Conservation (phyloP, 2,797 vertebrate species). For the Sebastes taczanowskii region DNA sequence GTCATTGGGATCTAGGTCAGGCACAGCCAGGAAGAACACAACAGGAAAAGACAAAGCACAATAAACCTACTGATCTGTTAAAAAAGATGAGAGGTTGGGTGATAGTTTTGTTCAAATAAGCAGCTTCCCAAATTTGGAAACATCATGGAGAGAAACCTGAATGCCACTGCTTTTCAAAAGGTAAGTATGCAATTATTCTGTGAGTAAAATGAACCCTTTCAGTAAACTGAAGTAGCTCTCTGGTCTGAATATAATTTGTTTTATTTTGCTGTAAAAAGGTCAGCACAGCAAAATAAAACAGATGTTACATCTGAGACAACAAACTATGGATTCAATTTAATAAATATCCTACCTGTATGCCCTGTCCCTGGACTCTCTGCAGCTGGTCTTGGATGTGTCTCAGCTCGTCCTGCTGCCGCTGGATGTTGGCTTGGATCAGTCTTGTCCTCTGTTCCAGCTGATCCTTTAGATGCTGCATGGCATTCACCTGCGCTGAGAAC, state of each 20-base stretch:
- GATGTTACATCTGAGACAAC: background rate
- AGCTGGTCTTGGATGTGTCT: conserved; percentile 90
- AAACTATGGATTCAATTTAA: background rate
- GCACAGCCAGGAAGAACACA: conserved; percentile 12
- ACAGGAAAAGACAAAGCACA: conserved; percentile 7
- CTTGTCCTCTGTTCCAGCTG: conserved; percentile 89
- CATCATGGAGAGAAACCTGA: background rate
- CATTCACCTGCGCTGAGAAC: conserved; percentile 86
- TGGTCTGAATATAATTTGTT: background rate
- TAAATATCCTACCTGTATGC: conserved; percentile 79
- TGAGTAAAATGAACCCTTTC: background rate
- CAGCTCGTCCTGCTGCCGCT: conserved; percentile 88
- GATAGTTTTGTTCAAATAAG: background rate
- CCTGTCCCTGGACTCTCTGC: conserved; percentile 85
- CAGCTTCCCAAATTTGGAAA: background rate
- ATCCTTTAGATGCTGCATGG: conserved; percentile 90
- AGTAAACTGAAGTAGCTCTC: background rate
- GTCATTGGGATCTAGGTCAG: conserved; percentile 45
- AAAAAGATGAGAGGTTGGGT: background rate
- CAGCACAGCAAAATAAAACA: background rate
- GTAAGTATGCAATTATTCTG: background rate
- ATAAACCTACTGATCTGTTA: background rate
- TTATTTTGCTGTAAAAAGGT: background rate
- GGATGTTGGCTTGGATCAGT: conserved; percentile 88
- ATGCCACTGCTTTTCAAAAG: background rate